Evolutionary conservation across 2,797 vertebrate species (phyloP), one percentile per base, ranked within the genome.

Genomic region (Pangasius krempfi): DNA sequence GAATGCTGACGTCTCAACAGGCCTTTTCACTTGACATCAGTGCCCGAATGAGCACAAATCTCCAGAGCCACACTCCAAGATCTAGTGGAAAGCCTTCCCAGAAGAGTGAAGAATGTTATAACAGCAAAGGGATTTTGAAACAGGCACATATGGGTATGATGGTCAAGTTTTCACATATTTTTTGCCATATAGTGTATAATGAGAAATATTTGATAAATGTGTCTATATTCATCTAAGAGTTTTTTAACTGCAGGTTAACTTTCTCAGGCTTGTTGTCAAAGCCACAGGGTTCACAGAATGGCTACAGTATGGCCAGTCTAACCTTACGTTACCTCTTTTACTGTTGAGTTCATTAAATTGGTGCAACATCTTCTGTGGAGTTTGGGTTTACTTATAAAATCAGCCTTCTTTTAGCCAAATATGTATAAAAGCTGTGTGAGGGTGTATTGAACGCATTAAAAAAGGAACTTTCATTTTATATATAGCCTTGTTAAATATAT

Each of bases 401-500:
- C 5, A 84, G 16, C 2, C 9, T 70, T 33, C 13, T 16, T 84
- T 68, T 52, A 22, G 40, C 7, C 58, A 68, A 30, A 30, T 84
- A 27, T 44, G 54, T 78, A 37, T 40, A 44, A n/a, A 64, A 14
- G 27, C 40, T 47, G 37, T 50, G 9, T 84, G 44, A 66, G 18
- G 20, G 18, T 84, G 27, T 20, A 76, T 91, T 91, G 52, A 90
- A 89, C 16, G 78, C 60, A 86, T 62, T 64, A 16, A 62, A 66
- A 82, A 18, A 47, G 2, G 0, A 60, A 27, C 33, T 25, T 89
- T 92, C 84, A 91, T 90, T 84, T 88, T 92, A 88, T 91, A 92
- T 86, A 92, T 86, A 91, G 86, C 90, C 70, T 79, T 84, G 82
- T 89, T 86, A 90, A 91, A 84, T 87, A 84, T 78, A 90, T 90